Conservation (phyloP, 2,797 vertebrate genomes). For the Austrolebias charrua region DNA sequence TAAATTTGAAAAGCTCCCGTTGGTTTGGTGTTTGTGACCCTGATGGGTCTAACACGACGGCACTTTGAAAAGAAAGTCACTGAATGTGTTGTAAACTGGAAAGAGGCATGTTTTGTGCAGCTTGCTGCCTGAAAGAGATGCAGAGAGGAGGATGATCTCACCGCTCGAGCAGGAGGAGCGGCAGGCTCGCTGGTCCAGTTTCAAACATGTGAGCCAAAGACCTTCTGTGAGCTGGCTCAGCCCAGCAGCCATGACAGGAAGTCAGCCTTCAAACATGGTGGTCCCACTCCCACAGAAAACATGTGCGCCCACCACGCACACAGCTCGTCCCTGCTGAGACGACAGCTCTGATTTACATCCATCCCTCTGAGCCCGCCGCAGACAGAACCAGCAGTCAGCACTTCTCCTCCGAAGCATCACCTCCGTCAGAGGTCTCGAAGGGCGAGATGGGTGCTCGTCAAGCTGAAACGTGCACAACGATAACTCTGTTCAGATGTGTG, state of each 20-base stretch:
- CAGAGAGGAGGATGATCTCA: conserved; percentile 44
- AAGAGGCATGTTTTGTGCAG: conserved; percentile 21
- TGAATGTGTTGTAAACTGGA: neutral
- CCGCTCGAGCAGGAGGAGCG: conserved; percentile 57
- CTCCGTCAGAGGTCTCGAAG: conserved; percentile 51
- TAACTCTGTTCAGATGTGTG: conserved; percentile 76
- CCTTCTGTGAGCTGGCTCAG: conserved; percentile 74
- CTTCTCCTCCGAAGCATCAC: conserved; percentile 40
- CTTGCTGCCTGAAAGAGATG: conserved; percentile 23
- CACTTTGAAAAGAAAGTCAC: too few relatives aligned
- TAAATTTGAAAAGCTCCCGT: too few relatives aligned
- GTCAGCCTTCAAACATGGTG: conserved; percentile 79
- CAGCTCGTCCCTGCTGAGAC: conserved; percentile 45
- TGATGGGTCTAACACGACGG: too few relatives aligned
- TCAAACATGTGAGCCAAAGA: conserved; percentile 69
- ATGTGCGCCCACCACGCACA: conserved; percentile 49
- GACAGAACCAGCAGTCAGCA: conserved; percentile 60
- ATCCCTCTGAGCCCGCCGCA: conserved; percentile 25
- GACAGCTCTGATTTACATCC: conserved; percentile 54
- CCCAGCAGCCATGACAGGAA: conserved; percentile 79
- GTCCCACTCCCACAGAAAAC: conserved; percentile 80
- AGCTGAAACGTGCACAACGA: conserved; percentile 49
- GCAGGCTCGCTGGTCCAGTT: conserved; percentile 56
- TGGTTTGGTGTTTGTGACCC: too few relatives aligned
- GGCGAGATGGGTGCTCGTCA: conserved; percentile 42